A percentile compares a stretch with the other conserved stretches of the same genome.
These are phyloP conservation scores for Leptopilina clavipes DNA, from an alignment of 1,140 invertebrate species.

Conservation along the genomic window DNA sequence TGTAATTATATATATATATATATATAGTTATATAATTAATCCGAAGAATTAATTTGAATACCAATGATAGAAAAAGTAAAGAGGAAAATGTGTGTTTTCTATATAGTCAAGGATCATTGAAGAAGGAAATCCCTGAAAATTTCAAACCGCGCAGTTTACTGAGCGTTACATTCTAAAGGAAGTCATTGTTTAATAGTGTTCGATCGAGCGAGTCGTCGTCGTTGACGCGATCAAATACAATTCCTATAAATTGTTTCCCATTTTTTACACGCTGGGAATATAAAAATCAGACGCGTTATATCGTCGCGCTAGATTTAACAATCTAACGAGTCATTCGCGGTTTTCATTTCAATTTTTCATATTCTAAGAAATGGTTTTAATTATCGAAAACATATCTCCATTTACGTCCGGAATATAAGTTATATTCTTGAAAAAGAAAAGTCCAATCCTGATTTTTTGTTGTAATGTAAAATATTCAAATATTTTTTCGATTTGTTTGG, in stretches of 20 bases:
- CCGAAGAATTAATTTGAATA: no score
- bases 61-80: background rate
- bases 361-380: constrained; percentile 20
- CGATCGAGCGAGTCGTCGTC: constrained; percentile 17
- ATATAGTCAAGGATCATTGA: background rate
- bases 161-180: constrained; percentile 24
- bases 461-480: no score
- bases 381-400: background rate
- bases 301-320: constrained; percentile 53
- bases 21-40: no score
- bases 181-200: constrained; percentile 32
- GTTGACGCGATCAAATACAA: constrained; percentile 26
- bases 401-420: background rate
- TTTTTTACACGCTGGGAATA: constrained; percentile 37
- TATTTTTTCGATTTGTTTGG: background rate
- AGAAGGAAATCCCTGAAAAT: constrained; percentile 27
- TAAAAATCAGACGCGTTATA: constrained; percentile 42
- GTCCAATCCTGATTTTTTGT: no score
- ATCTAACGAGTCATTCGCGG: constrained; percentile 52
- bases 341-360: constrained; percentile 9
- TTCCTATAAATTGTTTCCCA: constrained; percentile 42
- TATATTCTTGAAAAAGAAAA: background rate
- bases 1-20: no score
- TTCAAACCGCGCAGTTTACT: constrained; percentile 22
- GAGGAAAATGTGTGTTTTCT: background rate